These are phyloP conservation scores for Redunca redunca DNA, from an alignment of 2,113 vertebrate species.

Conservation along the genomic window DNA sequence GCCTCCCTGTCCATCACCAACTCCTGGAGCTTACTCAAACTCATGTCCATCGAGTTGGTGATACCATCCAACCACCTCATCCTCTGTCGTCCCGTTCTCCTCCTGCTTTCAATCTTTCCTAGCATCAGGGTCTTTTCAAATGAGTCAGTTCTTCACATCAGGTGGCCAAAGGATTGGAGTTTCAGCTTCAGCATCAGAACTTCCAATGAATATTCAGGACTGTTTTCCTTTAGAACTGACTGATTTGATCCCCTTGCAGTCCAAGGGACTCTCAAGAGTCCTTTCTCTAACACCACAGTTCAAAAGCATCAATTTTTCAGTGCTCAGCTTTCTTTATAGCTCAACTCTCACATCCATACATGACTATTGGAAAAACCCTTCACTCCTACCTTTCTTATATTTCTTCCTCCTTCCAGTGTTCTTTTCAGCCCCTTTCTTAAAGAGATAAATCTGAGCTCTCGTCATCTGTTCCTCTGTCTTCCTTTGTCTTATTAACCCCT, in stretches of 20 bases:
- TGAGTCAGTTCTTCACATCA: background rate
- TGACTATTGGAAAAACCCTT: background rate
- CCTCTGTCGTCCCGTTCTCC: background rate
- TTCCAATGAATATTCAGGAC: background rate
- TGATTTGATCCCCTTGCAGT: background rate
- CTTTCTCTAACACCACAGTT: background rate
- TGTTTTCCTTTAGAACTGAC: background rate
- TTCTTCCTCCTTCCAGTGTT: background rate
- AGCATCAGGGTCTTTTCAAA: background rate
- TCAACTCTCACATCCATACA: background rate
- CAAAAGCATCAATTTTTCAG: background rate
- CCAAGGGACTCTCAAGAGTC: background rate
- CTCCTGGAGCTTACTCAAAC: background rate
- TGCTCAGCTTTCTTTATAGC: background rate
- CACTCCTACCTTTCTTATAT: background rate
- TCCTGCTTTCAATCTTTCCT: background rate
- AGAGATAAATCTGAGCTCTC: background rate
- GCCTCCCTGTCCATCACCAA: background rate
- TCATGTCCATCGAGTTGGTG: accelerated
- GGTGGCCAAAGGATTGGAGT: background rate
- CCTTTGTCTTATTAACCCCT: background rate
- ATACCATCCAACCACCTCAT: background rate
- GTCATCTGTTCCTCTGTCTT: background rate
- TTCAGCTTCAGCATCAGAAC: background rate
- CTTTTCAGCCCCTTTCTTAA: background rate